phyloP scores from a whole-genome alignment of 2,888 invertebrate genomes.

The Leptopilina myrica region DNA sequence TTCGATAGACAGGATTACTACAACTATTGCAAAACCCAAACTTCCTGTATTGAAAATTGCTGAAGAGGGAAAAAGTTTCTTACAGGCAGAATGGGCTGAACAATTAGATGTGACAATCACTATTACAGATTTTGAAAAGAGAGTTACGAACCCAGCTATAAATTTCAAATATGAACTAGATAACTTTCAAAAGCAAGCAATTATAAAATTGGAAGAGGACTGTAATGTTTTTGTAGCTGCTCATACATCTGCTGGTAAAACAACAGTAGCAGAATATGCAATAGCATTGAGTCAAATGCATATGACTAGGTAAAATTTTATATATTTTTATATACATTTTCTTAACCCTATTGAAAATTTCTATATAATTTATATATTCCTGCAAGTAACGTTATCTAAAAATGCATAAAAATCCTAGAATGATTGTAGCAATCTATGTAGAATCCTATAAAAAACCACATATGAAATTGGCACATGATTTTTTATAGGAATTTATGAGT shows the following conservation, averaged over 20 bases:
- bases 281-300: conserved; percentile 96
- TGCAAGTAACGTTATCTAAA: too few species aligned
- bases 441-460: too few species aligned
- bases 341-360: too few species aligned
- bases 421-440: too few species aligned
- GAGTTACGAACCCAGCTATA: conserved; percentile 90
- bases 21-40: conserved; percentile 65
- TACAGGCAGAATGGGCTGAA: conserved; percentile 91
- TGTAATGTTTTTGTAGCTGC: conserved; percentile 99
- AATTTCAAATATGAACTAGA: conserved; percentile 95
- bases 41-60: conserved; percentile 85
- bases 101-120: conserved; percentile 89
- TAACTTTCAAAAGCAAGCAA: conserved; percentile 98
- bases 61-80: conserved; percentile 76
- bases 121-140: conserved; percentile 87
- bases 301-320: conserved; percentile 84
- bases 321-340: background rate
- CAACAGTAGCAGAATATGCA: conserved; percentile 99
- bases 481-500: too few species aligned
- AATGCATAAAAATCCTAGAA: too few species aligned
- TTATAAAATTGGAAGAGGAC: conserved; percentile 93
- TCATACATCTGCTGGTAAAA: conserved; percentile 99
- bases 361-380: too few species aligned
- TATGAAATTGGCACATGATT: too few species aligned
- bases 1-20: conserved; percentile 67